These are phyloP conservation scores for Gerris lacustris DNA, from an alignment of 2,888 invertebrate genomes.

Conservation along the genomic window DNA sequence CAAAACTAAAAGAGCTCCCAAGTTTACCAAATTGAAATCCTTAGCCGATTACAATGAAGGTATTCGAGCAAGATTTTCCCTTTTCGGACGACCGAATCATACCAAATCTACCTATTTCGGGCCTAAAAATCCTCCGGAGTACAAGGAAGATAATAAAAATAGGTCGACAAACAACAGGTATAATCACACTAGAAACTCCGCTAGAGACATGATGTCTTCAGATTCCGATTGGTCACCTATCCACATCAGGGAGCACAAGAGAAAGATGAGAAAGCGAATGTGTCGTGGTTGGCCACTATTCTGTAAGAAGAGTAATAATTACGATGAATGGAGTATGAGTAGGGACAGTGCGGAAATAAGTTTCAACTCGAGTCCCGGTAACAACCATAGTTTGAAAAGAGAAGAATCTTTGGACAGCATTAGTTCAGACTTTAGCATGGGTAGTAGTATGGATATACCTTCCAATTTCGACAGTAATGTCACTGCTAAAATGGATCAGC, in stretches of 20 bases:
- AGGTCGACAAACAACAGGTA: neutral
- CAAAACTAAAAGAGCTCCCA: neutral
- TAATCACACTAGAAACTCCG: neutral
- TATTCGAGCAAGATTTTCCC: slow-evolving; percentile 1
- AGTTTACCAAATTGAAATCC: neutral
- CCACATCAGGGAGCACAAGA: neutral
- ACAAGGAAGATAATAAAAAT: neutral
- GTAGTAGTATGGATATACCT: slow-evolving; percentile 24
- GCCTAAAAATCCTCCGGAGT: neutral
- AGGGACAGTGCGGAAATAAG: neutral
- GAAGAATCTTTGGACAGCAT: slow-evolving; percentile 33
- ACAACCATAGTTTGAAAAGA: slow-evolving; percentile 17
- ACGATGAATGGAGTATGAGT: neutral
- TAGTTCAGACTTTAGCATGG: slow-evolving; percentile 32
- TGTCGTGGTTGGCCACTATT: neutral
- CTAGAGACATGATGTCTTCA: neutral
- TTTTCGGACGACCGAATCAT: neutral
- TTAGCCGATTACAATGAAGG: neutral
- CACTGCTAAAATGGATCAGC: slow-evolving; percentile 30
- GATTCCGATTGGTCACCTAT: neutral
- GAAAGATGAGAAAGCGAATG: neutral
- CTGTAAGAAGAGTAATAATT: neutral
- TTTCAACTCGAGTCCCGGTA: neutral
- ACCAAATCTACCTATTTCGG: neutral
- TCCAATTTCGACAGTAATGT: slow-evolving; percentile 27